A percentile compares a stretch with the other conserved stretches of the same genome.
Conservation (phyloP, 2,888 invertebrate species). For the Drosophila buzzatii region DNA sequence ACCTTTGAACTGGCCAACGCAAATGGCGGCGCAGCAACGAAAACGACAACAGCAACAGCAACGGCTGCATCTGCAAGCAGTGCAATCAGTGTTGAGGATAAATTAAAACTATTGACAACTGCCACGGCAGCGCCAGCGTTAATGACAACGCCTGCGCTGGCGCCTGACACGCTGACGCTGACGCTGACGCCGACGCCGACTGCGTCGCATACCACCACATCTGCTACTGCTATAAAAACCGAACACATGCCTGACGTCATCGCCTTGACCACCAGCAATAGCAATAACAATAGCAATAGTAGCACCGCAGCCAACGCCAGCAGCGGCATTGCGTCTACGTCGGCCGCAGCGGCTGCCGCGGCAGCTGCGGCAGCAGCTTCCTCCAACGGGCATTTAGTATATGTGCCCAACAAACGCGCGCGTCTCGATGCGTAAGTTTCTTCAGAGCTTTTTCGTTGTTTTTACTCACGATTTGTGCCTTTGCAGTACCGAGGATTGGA, state of each 20-base stretch:
- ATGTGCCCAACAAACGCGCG: constrained; percentile 86
- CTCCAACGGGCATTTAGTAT: constrained; percentile 85
- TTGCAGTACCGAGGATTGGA: constrained; percentile 87
- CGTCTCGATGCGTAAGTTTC: constrained; percentile 85
- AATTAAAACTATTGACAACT: constrained; percentile 81
- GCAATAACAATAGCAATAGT: constrained; percentile 31
- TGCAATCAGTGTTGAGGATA: constrained; percentile 66
- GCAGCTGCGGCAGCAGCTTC: constrained; percentile 58
- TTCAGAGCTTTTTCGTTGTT: constrained; percentile 14
- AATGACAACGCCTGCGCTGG: constrained; percentile 29
- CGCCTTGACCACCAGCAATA: constrained; percentile 63
- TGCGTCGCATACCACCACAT: constrained; percentile 61
- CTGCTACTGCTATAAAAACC: constrained; percentile 83
- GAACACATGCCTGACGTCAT: constrained; percentile 84
- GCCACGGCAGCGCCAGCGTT: constrained; percentile 44
- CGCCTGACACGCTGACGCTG: constrained; percentile 11
- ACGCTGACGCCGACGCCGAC: constrained; percentile 61
- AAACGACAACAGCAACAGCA: not conserved
- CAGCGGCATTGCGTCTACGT: constrained; percentile 46
- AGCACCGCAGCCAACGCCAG: constrained; percentile 34
- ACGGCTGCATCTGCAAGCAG: constrained; percentile 15
- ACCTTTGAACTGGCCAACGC: constrained; percentile 59
- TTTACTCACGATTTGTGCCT: not conserved
- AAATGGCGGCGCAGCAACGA: constrained; percentile 51
- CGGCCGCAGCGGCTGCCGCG: constrained; percentile 54